These are phyloP conservation scores for Premnoplex brunnescens DNA, from an alignment of 2,797 vertebrate genomes.

Conservation along the genomic window DNA sequence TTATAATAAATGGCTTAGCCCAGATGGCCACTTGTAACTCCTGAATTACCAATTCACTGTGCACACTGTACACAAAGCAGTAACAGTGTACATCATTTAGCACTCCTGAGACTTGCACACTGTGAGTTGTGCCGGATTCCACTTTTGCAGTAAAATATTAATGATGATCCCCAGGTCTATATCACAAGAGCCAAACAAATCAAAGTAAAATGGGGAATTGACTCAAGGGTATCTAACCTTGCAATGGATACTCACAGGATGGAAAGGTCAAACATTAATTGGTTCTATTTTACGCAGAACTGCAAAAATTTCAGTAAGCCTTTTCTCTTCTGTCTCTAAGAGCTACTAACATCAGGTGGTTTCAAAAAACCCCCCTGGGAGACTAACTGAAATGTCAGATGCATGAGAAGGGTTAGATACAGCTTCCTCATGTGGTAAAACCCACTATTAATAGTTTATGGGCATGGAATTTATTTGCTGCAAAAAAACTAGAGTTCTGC, in stretches of 20 bases:
- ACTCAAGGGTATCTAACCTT: neutral
- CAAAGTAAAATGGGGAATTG: neutral
- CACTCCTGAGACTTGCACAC: neutral
- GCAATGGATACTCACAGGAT: neutral
- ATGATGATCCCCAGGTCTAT: neutral
- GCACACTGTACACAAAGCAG: neutral
- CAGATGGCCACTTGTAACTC: neutral
- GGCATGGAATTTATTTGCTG: neutral
- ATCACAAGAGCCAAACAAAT: neutral
- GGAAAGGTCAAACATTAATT: conserved; percentile 3
- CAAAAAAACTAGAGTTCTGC: neutral
- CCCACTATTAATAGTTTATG: neutral
- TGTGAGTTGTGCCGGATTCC: neutral
- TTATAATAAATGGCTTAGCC: conserved; percentile 9
- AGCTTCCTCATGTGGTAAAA: neutral
- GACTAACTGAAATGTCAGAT: conserved; percentile 25
- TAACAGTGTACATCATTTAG: neutral
- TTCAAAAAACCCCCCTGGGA: conserved; percentile 15
- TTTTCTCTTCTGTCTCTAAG: conserved; percentile 5
- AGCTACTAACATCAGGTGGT: conserved; percentile 28
- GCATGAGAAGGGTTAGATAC: neutral
- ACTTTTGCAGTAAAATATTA: conserved; percentile 16
- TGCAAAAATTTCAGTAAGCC: conserved; percentile 44
- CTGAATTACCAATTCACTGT: neutral
- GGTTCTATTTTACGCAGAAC: conserved; percentile 16